A percentile compares a stretch with the other conserved stretches of the same genome.
Conservation (phyloP, 1,140 invertebrate species). For the Neodiprion pinetum region DNA sequence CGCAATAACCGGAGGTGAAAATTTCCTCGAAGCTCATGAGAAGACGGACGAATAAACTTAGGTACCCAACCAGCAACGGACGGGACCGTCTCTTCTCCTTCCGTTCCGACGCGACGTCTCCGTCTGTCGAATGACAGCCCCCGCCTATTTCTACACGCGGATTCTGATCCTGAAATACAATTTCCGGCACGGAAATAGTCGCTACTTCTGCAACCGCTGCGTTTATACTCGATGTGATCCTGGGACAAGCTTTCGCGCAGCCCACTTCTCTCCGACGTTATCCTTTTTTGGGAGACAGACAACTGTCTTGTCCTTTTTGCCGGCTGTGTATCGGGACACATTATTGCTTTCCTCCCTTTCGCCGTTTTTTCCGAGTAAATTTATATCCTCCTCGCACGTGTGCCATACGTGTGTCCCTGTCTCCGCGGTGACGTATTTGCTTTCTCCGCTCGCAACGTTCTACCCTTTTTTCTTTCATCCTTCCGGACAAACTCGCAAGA, state of each 20-base stretch:
- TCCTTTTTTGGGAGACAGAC: background rate
- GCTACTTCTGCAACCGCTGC: background rate
- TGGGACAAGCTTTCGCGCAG: background rate
- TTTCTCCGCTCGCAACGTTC: too few relatives aligned
- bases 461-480: too few relatives aligned
- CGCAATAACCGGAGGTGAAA: too few relatives aligned
- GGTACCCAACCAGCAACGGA: too few relatives aligned
- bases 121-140: background rate
- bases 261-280: background rate
- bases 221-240: background rate
- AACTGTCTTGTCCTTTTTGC: too few relatives aligned
- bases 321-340: background rate
- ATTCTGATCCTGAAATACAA: background rate
- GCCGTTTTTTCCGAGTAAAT: background rate
- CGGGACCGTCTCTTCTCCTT: background rate
- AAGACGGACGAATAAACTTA: too few relatives aligned
- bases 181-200: constrained; percentile 4
- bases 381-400: background rate
- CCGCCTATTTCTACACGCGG: background rate
- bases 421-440: too few relatives aligned
- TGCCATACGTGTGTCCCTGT: background rate
- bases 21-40: too few relatives aligned
- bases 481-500: too few relatives aligned
- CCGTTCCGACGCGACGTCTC: background rate
- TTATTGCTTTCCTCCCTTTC: background rate